A percentile compares a stretch with the other conserved stretches of the same genome.
Evolutionary conservation across 1,140 invertebrate genomes (phyloP).

Genomic region (Teleopsis dalmanni): DNA sequence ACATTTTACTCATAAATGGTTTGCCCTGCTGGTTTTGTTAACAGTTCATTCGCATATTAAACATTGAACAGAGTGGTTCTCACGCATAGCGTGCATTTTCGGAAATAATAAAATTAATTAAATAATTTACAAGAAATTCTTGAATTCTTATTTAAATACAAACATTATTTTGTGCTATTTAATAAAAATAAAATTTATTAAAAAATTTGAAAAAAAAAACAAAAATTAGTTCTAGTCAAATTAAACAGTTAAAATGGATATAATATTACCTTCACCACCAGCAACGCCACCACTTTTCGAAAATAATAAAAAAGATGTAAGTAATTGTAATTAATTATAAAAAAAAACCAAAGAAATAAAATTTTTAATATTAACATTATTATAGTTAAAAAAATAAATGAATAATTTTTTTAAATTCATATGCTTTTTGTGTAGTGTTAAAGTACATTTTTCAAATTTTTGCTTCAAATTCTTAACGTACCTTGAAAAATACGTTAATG

Average conservation of each 20-base stretch:
- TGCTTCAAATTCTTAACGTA: too few species aligned
- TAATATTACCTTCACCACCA: slow-evolving; percentile 50
- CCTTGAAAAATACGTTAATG: too few species aligned
- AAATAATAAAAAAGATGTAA: slow-evolving; percentile 49
- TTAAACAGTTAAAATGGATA: slow-evolving; percentile 40
- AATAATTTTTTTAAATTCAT: background rate
- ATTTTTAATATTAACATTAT: background rate
- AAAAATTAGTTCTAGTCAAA: slow-evolving; percentile 9
- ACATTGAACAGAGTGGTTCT: slow-evolving; percentile 40
- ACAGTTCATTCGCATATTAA: slow-evolving; percentile 43
- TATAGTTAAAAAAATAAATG: background rate
- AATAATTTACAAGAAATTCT: slow-evolving; percentile 16
- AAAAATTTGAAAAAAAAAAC: slow-evolving; percentile 13
- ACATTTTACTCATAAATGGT: too few species aligned
- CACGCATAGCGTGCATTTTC: slow-evolving; percentile 5
- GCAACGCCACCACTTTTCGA: slow-evolving; percentile 51
- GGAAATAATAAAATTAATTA: slow-evolving; percentile 7
- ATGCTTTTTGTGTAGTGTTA: too few species aligned
- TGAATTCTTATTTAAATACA: too few species aligned
- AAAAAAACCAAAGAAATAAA: background rate
- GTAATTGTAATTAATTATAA: slow-evolving; percentile 8
- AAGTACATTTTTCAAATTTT: too few species aligned
- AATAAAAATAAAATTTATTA: slow-evolving; percentile 4
- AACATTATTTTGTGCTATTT: slow-evolving; percentile 1
- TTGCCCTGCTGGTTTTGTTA: background rate